Base-by-base conservation (phyloP, 2,888 invertebrate species). In the Leptopilina drosophilae region DNA sequence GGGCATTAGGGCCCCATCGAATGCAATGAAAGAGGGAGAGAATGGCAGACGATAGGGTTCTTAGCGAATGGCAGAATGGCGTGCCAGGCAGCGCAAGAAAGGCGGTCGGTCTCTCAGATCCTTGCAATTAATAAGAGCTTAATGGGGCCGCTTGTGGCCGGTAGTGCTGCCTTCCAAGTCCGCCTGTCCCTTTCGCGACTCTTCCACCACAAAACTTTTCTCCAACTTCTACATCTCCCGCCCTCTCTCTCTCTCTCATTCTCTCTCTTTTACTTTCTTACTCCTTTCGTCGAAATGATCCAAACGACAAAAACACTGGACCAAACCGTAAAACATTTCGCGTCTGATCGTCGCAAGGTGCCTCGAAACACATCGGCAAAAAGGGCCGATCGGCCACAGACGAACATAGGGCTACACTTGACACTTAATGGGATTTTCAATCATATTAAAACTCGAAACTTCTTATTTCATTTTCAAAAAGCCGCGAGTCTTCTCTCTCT, bases 91-190 rank as follows among this genome's bases (percentile, higher is more conserved):
- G 87, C 83, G 87, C 89, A 90, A 90, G 90, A 90, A 90, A 89
- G 88, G 84, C 88, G 84, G 88, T 88, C 90, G 90, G 90, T 86
- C 87, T 88, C 85, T 90, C 88, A 89, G 90, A 90, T 90, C 89
- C 89, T 89, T 87, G 89, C 90, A 91, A 91, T 91, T 91, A 91
- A 91, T 91, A 91, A 91, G 90, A 89, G 89, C 90, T 90, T 91
- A 91, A 91, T 90, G 90, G 90, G 88, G 87, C 83, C 83, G 87
- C 87, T 87, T 85, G 85, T 84, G 86, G 84, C 87, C 90, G 88
- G 89, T 89, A 90, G 88, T 87, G 87, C 84, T 83, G 84, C 85
- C 83, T 83, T 78, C 78, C 78, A 81, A 46, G 77, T 80, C 75
- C 78, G 73, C 78, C 14, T 78, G 59, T 69, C 78, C 69, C 59